Percentiles rank a stretch among this genome's conserved stretches.
These are phyloP conservation scores for Rhynchophorus ferrugineus DNA, from an alignment of 1,140 invertebrate species.

Conservation along the genomic window DNA sequence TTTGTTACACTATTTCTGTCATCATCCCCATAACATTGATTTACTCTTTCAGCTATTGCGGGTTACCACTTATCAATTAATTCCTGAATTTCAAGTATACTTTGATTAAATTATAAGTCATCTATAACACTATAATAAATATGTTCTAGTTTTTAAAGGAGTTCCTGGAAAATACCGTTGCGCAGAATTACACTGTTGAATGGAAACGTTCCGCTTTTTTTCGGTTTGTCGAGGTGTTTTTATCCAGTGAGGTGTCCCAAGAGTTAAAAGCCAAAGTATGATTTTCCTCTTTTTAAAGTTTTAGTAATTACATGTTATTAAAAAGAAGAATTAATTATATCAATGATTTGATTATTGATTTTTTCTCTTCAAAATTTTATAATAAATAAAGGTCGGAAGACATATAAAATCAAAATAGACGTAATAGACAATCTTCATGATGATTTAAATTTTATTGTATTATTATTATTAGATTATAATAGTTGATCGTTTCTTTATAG, in stretches of 20 bases:
- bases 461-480: constrained; percentile 2
- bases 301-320: no score
- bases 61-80: constrained; percentile 79
- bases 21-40: constrained; percentile 85
- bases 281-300: no score
- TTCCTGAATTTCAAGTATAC: constrained; percentile 87
- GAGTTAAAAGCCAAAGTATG: constrained; percentile 26
- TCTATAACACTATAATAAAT: no score
- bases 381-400: no score
- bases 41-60: constrained; percentile 85
- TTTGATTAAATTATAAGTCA: constrained; percentile 27
- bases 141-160: constrained; percentile 75
- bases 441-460: no score
- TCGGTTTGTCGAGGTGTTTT: constrained; percentile 88
- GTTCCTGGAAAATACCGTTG: constrained; percentile 90
- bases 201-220: constrained; percentile 96
- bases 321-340: no score
- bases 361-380: neutral
- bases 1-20: constrained; percentile 84
- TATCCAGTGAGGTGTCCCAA: constrained; percentile 59
- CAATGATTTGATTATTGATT: no score
- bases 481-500: constrained; percentile 47
- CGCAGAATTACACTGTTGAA: constrained; percentile 83
- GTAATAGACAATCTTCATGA: no score
- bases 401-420: no score